Evolutionary conservation across 2,797 vertebrate genomes (phyloP), one percentile per base, ranked within the genome.

Genomic region (Acipenser oxyrinchus): DNA sequence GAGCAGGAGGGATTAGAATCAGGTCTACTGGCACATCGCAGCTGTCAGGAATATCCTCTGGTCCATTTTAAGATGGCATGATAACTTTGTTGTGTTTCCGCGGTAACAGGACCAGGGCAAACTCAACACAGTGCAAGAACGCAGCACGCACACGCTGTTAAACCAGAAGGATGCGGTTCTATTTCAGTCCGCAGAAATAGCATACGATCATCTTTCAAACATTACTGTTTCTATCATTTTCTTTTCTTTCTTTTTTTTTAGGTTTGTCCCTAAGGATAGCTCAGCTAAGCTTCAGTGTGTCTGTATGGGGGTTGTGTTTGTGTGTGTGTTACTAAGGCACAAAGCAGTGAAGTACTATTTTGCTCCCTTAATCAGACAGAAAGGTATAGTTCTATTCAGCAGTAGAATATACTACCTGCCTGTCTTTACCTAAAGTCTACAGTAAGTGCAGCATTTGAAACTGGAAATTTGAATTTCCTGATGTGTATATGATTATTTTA

Each of bases 111-210:
- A 52, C 6, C 63, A 66, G 64, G 65, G 73, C 76, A 76, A 76
- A 77, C 55, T 50, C 60, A 48, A 48, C 60, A 62, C 10, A n/a
- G 68, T 53, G 57, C 58, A 63, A 69, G 73, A 73, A 78, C 75
- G 74, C 68, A 55, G 53, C 74, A 57, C 68, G 62, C 71, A 66
- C 74, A 71, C 62, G 59, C 63, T 12, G 62, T 66, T 67, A 75
- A 78, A 73, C 72, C 74, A 74, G 73, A 74, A 68, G 76, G 75
- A 79, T 76, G 74, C 72, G 12, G 23, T 74, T 76, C 78, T 78
- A 76, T 79, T 79, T 79, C 74, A 73, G 74, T 57, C 52, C 8
- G 59, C 37, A 49, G 57, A 55, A 23, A 62, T 60, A 18, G 49
- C 49, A n/a, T 6, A 55, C 13, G 49, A 65, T 37, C 9, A 49